Base-by-base conservation (phyloP, 2,797 vertebrate genomes). In the Hylomyscus alleni region DNA sequence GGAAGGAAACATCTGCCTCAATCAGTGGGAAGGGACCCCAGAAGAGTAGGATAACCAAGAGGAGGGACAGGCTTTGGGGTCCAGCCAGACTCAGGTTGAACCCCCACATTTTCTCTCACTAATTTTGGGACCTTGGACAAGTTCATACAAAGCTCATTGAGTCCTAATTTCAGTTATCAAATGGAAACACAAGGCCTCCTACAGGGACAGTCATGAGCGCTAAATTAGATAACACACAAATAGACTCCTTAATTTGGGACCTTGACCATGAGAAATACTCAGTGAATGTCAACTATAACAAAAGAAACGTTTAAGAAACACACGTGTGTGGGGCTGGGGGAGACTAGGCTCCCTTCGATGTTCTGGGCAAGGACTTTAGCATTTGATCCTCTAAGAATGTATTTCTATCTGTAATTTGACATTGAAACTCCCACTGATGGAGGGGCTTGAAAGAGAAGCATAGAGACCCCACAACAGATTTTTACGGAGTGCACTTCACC, bases 161-260 rank as follows among this genome's bases (percentile, higher is more conserved):
- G 87, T 83, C 87, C 91, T 96, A 34, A 88, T 88, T 92, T 95
- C 88, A 89, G 20, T 92, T 95, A 96, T 96, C 97, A 94, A 94
- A 92, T 60, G 62, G 92, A 94, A 96, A 76, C 90, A 94, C 50
- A 82, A 90, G 94, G 80, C 56, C 40, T 72, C 80, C 54, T 84
- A 54, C 24, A 31, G 78, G 77, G 40, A 44, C 65, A 67, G 82
- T 47, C 44, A 0, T 54, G 60, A 90, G 87, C 65, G 73, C 87
- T 52, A 72, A 96, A 72, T 56, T 88, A 89, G 89, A 93, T 84
- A 93, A 96, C n/a, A 44, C 60, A 17, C 1, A 86, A 60, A 92
- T 0, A 94, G 92, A 69, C 67, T 75, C 50, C 58, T 94, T 89
- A 93, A 84, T 52, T 82, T 20, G 47, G 67, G 26, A 67, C 34